Percentiles rank a stretch among this genome's conserved stretches.
Evolutionary conservation across 2,797 vertebrate species (phyloP).

Genomic region (Coregonus suidteri): DNA sequence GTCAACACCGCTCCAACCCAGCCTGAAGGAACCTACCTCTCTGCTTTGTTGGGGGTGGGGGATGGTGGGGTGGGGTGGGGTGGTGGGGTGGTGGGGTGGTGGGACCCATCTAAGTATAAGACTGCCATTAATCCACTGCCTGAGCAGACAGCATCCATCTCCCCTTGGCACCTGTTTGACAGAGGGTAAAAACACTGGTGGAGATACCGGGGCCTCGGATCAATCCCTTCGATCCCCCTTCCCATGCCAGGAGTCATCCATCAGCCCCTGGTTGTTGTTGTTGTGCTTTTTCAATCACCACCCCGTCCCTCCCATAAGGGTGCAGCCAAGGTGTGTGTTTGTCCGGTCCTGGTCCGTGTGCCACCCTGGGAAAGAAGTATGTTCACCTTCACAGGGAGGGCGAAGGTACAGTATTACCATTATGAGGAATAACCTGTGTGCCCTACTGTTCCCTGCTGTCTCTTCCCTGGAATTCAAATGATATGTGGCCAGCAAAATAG

Average conservation of each 20-base stretch:
- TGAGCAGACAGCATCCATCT: slow-evolving; percentile 78
- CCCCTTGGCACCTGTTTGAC: slow-evolving; percentile 78
- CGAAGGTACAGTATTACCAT: slow-evolving; percentile 14
- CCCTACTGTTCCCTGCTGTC: slow-evolving; percentile 36
- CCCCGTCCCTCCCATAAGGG: slow-evolving; percentile 18
- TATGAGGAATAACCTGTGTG: slow-evolving; percentile 35
- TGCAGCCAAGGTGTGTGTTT: slow-evolving; percentile 20
- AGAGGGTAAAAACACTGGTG: slow-evolving; percentile 79
- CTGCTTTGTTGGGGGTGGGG: slow-evolving; percentile 40
- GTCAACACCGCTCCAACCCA: slow-evolving; percentile 66
- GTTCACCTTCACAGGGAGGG: slow-evolving; percentile 25
- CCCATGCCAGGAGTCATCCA: slow-evolving; percentile 73
- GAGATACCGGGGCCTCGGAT: slow-evolving; percentile 73
- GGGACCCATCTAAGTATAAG: slow-evolving; percentile 33
- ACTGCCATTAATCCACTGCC: slow-evolving; percentile 79
- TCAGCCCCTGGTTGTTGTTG: slow-evolving; percentile 68
- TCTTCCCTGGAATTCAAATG: slow-evolving; percentile 48
- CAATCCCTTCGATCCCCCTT: slow-evolving; percentile 78
- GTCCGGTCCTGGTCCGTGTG: slow-evolving; percentile 4
- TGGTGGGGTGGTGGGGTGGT: slow-evolving; percentile 45
- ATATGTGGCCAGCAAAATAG: slow-evolving; percentile 35
- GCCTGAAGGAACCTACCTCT: slow-evolving; percentile 59
- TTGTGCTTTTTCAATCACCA: slow-evolving; percentile 33
- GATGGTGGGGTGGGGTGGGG: slow-evolving; percentile 40
- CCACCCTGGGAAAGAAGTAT: slow-evolving; percentile 21